Evolutionary conservation across 2,113 vertebrate species (phyloP).

Genomic region (Lampris megalopsis): DNA sequence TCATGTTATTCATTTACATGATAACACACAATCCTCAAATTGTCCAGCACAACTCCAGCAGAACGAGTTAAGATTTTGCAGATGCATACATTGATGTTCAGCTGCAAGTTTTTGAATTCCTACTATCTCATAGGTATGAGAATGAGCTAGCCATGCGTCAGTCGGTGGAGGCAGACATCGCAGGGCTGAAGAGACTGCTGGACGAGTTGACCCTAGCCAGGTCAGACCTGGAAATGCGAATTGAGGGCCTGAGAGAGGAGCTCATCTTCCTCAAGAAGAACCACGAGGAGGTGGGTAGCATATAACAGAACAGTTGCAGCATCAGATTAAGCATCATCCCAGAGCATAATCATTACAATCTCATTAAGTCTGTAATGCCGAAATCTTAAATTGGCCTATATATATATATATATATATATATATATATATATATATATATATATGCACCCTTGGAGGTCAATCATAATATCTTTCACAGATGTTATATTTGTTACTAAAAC

Average conservation of each 20-base stretch:
- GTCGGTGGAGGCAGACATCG: constrained; percentile 90
- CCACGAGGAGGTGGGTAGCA: constrained; percentile 85
- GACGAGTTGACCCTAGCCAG: constrained; percentile 80
- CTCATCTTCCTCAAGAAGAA: constrained; percentile 89
- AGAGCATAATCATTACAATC: background rate
- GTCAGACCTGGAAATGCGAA: constrained; percentile 89
- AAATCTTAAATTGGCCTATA: background rate
- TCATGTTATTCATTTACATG: too few relatives aligned
- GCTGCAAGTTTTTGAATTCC: background rate
- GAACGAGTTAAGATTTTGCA: background rate
- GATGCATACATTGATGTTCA: background rate
- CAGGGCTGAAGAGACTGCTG: constrained; percentile 80
- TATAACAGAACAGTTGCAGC: background rate
- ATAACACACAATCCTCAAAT: background rate
- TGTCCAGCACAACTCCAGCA: background rate
- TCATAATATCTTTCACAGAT: background rate
- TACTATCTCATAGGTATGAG: constrained; percentile 82
- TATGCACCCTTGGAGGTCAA: too few relatives aligned
- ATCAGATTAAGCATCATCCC: background rate
- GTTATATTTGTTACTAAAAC: background rate
- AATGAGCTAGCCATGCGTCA: constrained; percentile 88
- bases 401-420: too few relatives aligned
- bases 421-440: too few relatives aligned
- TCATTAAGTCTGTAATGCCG: background rate
- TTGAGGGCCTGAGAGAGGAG: constrained; percentile 87